These are phyloP conservation scores for Ciona savignyi DNA, from an alignment of 23 tunicate genomes.

Conservation along the genomic window DNA sequence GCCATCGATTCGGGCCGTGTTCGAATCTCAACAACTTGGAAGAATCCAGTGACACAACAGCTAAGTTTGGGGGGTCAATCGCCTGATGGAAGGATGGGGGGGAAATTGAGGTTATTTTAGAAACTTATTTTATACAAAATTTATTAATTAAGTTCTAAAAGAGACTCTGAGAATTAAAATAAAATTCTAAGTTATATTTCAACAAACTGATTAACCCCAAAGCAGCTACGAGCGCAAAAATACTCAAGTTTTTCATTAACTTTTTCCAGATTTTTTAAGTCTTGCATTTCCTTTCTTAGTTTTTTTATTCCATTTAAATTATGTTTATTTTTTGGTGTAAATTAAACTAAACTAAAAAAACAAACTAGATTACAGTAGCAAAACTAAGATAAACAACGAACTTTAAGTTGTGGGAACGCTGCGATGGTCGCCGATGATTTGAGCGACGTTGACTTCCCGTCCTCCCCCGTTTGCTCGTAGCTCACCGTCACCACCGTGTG, in stretches of 20 bases:
- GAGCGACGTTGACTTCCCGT: conserved; percentile 10
- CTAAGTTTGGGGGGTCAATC: conserved; percentile 47
- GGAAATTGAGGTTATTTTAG: background rate
- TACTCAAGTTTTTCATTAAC: conserved; percentile 13
- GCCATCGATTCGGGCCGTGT: conserved; percentile 81
- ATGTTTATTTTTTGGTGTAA: background rate
- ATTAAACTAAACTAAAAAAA: background rate
- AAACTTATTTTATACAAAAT: background rate
- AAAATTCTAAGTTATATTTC: no score
- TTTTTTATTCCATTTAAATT: no score
- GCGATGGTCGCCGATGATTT: conserved; percentile 54
- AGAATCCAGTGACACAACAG: conserved; percentile 61
- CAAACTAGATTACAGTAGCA: no score
- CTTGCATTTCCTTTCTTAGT: conserved; percentile 9
- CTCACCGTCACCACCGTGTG: conserved; percentile 41
- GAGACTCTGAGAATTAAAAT: no score
- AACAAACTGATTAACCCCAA: no score
- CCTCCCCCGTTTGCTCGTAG: conserved; percentile 9
- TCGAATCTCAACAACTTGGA: conserved; percentile 24
- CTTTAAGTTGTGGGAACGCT: conserved; percentile 51
- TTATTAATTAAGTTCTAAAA: background rate
- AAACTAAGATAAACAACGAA: no score
- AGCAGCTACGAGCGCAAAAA: no score
- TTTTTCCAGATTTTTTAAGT: background rate
- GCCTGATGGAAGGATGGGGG: conserved; percentile 13